These are phyloP conservation scores for Oenanthe melanoleuca DNA, from an alignment of 2,113 vertebrate species.

Conservation along the genomic window DNA sequence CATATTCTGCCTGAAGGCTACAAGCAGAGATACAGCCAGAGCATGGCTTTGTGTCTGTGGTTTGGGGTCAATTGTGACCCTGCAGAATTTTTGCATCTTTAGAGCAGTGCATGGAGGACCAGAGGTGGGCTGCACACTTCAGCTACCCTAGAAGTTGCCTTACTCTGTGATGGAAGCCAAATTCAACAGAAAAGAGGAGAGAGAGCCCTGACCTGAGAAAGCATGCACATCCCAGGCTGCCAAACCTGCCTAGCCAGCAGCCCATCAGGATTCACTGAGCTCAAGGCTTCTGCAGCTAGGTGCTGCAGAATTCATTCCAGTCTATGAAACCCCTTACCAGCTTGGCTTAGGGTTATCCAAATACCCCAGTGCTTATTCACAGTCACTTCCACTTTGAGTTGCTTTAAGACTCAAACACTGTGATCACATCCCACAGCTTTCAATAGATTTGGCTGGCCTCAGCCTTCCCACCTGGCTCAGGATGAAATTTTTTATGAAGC, in stretches of 20 bases:
- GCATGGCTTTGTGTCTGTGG: background rate
- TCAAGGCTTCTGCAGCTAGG: background rate
- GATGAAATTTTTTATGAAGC: background rate
- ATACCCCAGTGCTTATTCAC: background rate
- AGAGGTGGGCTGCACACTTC: background rate
- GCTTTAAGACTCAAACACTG: background rate
- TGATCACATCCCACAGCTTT: background rate
- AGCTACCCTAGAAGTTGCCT: background rate
- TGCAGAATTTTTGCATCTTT: background rate
- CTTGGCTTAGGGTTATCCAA: background rate
- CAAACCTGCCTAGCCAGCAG: background rate
- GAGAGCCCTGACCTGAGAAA: background rate
- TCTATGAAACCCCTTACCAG: background rate
- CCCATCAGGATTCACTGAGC: background rate
- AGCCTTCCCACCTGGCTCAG: background rate
- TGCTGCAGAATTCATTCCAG: background rate
- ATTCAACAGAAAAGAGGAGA: background rate
- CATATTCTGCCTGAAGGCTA: background rate
- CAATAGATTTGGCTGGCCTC: background rate
- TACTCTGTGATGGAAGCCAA: background rate
- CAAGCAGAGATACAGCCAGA: fast-evolving
- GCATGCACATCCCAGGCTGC: background rate
- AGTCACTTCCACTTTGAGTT: background rate
- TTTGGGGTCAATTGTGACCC: background rate
- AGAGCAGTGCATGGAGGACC: background rate